phyloP scores from a whole-genome alignment of 2,113 vertebrate species.

The Chauna torquata region DNA sequence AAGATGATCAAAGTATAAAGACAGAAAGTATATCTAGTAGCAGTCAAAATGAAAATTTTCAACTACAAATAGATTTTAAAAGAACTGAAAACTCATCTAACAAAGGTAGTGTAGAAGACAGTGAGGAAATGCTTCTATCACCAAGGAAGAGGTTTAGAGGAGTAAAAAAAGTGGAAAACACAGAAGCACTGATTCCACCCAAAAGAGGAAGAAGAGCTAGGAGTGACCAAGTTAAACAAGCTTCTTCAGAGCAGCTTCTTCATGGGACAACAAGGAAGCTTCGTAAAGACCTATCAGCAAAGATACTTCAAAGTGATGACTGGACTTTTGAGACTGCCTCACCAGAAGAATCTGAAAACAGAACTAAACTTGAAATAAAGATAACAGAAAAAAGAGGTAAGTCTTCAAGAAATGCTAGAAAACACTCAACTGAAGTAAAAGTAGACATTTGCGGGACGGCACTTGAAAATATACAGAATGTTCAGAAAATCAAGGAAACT shows the following conservation, averaged over 20 bases:
- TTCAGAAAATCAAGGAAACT: neutral
- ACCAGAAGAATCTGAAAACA: neutral
- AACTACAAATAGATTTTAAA: neutral
- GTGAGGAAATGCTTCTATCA: neutral
- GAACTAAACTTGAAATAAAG: neutral
- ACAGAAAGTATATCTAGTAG: neutral
- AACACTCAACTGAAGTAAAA: neutral
- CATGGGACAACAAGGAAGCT: neutral
- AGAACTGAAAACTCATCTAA: neutral
- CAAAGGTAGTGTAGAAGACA: neutral
- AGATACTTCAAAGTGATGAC: neutral
- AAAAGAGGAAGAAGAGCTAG: slow-evolving; percentile 26
- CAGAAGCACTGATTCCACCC: neutral
- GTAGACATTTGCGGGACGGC: rapidly evolving
- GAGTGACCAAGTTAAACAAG: neutral
- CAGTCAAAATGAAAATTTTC: neutral
- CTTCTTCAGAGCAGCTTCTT: neutral
- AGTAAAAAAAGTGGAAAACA: neutral
- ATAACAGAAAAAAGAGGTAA: neutral
- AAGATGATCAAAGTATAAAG: neutral
- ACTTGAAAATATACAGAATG: neutral
- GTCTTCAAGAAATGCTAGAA: slow-evolving; percentile 12
- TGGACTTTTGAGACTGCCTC: neutral
- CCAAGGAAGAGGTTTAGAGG: neutral
- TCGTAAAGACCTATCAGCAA: neutral